Conservation (phyloP, 1,140 invertebrate species). For the Colletes gigas region DNA sequence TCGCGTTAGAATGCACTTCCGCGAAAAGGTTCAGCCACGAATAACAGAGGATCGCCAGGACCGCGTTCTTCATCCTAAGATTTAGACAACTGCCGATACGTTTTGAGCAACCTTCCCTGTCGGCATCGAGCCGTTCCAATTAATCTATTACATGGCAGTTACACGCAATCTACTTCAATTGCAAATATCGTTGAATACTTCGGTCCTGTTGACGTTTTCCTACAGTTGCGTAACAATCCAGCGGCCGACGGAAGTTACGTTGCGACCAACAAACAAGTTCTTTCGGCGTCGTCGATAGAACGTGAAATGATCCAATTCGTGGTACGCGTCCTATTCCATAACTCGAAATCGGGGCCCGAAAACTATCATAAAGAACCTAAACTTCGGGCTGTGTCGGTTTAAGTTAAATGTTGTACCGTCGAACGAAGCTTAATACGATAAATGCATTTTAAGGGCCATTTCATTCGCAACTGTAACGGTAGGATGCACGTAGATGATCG, state of each 20-base stretch:
- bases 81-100: slow-evolving; percentile 51
- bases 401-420: too few species aligned
- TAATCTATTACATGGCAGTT: slow-evolving; percentile 65
- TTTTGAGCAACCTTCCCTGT: slow-evolving; percentile 22
- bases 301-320: too few species aligned
- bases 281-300: too few species aligned
- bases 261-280: neutral
- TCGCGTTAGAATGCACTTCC: slow-evolving; percentile 43
- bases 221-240: slow-evolving; percentile 37
- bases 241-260: neutral
- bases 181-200: slow-evolving; percentile 50
- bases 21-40: slow-evolving; percentile 52
- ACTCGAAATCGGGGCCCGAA: too few species aligned
- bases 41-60: slow-evolving; percentile 55
- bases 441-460: too few species aligned
- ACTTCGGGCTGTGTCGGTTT: too few species aligned
- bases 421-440: too few species aligned
- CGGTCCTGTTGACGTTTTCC: slow-evolving; percentile 28
- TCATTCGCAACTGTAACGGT: too few species aligned
- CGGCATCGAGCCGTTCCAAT: slow-evolving; percentile 49
- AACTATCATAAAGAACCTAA: too few species aligned
- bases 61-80: slow-evolving; percentile 68
- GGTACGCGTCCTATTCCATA: too few species aligned
- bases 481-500: too few species aligned
- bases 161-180: slow-evolving; percentile 72